Evolutionary conservation across 2,888 invertebrate species (phyloP), one percentile per base, ranked within the genome.

Genomic region (Himalopsyche anomala): DNA sequence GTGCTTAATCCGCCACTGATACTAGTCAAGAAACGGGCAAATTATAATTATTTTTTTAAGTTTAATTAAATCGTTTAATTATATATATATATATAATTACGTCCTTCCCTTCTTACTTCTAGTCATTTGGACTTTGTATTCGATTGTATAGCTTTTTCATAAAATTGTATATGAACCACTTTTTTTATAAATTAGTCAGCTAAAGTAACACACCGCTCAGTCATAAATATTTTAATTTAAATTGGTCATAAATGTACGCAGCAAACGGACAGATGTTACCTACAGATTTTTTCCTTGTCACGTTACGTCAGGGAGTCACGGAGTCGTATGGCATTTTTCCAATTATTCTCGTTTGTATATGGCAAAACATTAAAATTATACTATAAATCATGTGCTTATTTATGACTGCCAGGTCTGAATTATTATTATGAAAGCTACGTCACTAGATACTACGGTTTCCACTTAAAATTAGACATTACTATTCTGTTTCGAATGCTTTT

Each of bases 331-430:
- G 74, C 74, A 74, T 74, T 12, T 36, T 74, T 74, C 74, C 74
- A 74, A 74, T 28, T 36, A 74, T 15, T 12, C 12, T 38, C 74
- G 74, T 36, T 74, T 38, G 28, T 74, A 12, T 74, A 36, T 38
- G 28, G 74, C 69, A 38, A 36, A 74, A 74, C 38, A 36, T 74
- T 74, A 74, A 36, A 28, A 36, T 74, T 74, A 38, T 38, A 19
- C 11, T 74, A 36, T 74, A 74, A 74, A 74, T 74, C 74, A 74
- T 74, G 38, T 74, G 19, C 74, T 74, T 74, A 74, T 74, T 74
- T 74, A 74, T 74, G 74, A 74, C 36, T 36, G 74, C 74, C 74
- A 74, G 38, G 38, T 74, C 74, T 74, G 38, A 74, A 74, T 74
- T 36, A 74, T 74, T 15, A 62, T 51, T 51, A 51, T 51, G 51